Evolutionary conservation across 1,140 invertebrate genomes (phyloP).

Genomic region (Nomia melanderi): DNA sequence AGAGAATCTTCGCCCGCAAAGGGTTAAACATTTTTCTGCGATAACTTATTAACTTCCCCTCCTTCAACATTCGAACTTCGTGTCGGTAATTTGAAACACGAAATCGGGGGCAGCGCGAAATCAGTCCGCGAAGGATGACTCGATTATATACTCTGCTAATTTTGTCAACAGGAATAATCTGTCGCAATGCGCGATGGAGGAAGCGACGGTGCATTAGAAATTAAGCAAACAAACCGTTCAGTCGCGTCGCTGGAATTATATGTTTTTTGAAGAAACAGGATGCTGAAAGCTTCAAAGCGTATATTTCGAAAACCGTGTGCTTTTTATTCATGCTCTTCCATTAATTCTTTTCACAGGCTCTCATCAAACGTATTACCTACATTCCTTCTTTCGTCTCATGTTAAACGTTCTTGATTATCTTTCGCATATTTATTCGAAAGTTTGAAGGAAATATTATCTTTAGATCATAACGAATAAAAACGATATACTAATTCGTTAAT

Average conservation of each 20-base stretch:
- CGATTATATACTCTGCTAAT: background rate
- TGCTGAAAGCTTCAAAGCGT: slow-evolving; percentile 31
- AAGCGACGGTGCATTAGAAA: background rate
- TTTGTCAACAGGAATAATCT: slow-evolving; percentile 21
- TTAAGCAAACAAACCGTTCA: slow-evolving; percentile 24
- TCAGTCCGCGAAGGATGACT: background rate
- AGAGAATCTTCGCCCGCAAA: too few relatives aligned
- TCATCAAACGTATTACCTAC: background rate
- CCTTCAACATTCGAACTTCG: background rate
- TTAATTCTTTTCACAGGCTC: background rate
- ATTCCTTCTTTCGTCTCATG: background rate
- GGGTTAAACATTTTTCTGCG: too few relatives aligned
- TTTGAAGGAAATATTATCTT: too few relatives aligned
- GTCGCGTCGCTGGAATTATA: slow-evolving; percentile 9
- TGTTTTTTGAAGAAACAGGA: slow-evolving; percentile 40
- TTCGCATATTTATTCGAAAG: too few relatives aligned
- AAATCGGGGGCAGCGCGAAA: background rate
- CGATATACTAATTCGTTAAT: too few relatives aligned
- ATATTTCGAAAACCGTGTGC: background rate
- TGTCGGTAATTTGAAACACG: background rate
- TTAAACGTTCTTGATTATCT: too few relatives aligned
- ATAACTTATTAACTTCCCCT: too few relatives aligned
- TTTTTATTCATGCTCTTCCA: background rate
- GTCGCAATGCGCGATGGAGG: background rate
- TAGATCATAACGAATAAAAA: too few relatives aligned